Evolutionary conservation across 64 coral and sea anemone species (phyloP).

Genomic region (Montipora cactus): DNA sequence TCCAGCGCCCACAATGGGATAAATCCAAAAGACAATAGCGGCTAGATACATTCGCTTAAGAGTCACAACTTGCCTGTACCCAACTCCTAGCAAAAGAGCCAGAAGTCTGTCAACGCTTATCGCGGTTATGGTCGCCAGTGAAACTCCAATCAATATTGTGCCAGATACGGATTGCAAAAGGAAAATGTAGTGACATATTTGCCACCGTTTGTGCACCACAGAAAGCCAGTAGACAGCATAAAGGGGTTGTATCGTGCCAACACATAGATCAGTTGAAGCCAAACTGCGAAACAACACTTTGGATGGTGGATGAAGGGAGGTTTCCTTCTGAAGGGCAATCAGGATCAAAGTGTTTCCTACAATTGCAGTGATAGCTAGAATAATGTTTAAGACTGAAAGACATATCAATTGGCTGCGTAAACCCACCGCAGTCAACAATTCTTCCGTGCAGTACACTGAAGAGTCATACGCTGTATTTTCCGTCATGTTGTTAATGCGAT

Average conservation of each 20-base stretch:
- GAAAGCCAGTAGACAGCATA: background rate
- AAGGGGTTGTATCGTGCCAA: background rate
- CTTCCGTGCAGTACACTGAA: background rate
- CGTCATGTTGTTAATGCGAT: no score
- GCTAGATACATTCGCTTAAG: background rate
- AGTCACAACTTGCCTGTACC: background rate
- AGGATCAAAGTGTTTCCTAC: background rate
- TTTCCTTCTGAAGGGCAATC: background rate
- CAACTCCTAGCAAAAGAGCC: background rate
- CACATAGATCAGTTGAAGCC: background rate
- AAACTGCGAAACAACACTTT: background rate
- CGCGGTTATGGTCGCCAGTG: background rate
- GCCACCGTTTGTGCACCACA: background rate
- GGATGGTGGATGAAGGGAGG: slow-evolving; percentile 5
- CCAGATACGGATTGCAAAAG: background rate
- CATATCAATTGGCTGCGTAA: background rate
- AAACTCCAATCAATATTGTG: background rate
- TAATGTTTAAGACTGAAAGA: background rate
- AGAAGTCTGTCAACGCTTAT: background rate
- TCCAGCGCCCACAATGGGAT: background rate
- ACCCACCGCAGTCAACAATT: background rate
- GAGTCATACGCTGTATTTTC: no score
- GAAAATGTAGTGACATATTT: background rate
- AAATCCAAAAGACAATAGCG: background rate
- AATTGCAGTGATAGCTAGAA: background rate